Evolutionary conservation across 2,888 invertebrate species (phyloP), one percentile per base, ranked within the genome.

Genomic region (Lagria hirta): DNA sequence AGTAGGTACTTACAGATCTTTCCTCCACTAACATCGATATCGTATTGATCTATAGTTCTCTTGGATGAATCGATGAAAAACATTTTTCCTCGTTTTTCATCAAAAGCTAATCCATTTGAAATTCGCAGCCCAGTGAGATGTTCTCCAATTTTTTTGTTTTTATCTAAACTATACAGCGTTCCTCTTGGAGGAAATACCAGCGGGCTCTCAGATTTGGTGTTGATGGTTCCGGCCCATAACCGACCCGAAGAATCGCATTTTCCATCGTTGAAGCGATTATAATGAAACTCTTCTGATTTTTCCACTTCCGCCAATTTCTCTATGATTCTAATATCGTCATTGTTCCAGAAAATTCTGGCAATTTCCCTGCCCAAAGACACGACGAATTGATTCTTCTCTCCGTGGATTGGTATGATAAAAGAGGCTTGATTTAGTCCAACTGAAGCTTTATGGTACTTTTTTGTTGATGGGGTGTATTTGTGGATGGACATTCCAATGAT

Each of bases 61-160:
- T 81, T 81, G 22, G 80, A 74, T 2, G 61, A 57, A 70, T 89
- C 88, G 1, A 84, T 84, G 66, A 77, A 88, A 70, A 85, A 88
- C 75, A 90, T 83, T 11, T 80, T 81, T 38, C 77, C 79, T 50
- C 75, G 72, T 33, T 77, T 72, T 3, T 75, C 65, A 60, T 85
- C 82, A 88, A 89, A 91, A 38, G 86, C 83, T 20, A 90, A 71
- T 0, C 90, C 90, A 70, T 91, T 90, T 18, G 87, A 82, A 52
- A 88, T 80, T 54, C 81, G 79, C 10, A 86, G 55, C 49, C 62
- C 61, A 2, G 55, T 57, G 22, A 69, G 45, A 43, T 70, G 70
- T 3, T 18, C 22, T 11, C 14, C 18, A 4, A 42, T 13, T 17
- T 30, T 17, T 13, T 34, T 23, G 6, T 43, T 21, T 2, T 27